Percentiles rank a stretch among this genome's conserved stretches.
These are phyloP conservation scores for Amphipyra berbera DNA, from an alignment of 2,888 invertebrate genomes.

Conservation along the genomic window DNA sequence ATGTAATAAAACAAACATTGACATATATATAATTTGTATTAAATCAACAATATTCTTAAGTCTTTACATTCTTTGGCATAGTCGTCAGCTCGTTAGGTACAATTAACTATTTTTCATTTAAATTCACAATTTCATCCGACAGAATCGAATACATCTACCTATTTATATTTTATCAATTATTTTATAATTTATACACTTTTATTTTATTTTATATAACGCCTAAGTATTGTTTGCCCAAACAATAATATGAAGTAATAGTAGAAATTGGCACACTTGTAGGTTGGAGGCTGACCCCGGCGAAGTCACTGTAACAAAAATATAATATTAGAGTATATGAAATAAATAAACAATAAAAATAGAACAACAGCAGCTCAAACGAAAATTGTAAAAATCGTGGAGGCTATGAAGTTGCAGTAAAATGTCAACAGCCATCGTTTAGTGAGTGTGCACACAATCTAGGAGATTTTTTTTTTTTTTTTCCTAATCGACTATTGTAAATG, in stretches of 20 bases:
- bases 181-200: constrained; percentile 65
- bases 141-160: constrained; percentile 79
- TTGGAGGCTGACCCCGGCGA: constrained; percentile 83
- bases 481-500: too few species aligned
- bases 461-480: too few species aligned
- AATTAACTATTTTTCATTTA: constrained; percentile 71
- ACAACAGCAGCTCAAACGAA: too few species aligned
- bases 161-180: constrained; percentile 68
- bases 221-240: constrained; percentile 84
- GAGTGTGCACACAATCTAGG: too few species aligned
- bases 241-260: constrained; percentile 76
- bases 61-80: constrained; percentile 89
- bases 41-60: constrained; percentile 89
- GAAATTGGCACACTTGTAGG: constrained; percentile 80
- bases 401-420: too few species aligned
- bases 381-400: too few species aligned
- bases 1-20: constrained; percentile 70
- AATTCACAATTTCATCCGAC: constrained; percentile 79
- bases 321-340: constrained; percentile 12
- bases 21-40: constrained; percentile 89
- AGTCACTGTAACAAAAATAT: constrained; percentile 79
- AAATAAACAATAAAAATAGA: too few species aligned
- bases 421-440: too few species aligned
- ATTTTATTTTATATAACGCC: constrained; percentile 49
- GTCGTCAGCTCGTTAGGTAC: constrained; percentile 80